Percentiles rank a stretch among this genome's conserved stretches.
phyloP scores from a whole-genome alignment of 2,888 invertebrate species.

The Calliphora vomitoria region DNA sequence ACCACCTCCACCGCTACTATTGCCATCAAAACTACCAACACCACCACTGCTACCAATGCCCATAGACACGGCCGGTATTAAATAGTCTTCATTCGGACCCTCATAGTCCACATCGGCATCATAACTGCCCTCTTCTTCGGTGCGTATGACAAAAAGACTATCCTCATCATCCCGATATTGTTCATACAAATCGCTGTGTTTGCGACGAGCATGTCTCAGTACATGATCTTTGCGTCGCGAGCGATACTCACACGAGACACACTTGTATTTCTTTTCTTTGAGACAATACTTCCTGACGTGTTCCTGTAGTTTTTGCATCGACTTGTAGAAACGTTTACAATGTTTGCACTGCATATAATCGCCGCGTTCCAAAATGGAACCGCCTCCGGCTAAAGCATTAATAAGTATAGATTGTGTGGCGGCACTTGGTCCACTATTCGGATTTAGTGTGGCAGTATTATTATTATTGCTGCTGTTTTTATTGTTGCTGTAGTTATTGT shows the following conservation, averaged over 20 bases:
- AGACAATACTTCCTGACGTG: conserved; percentile 84
- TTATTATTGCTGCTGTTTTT: conserved; percentile 23
- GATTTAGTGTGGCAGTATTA: conserved; percentile 28
- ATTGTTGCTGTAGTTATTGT: conserved; percentile 46
- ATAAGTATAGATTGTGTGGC: conserved; percentile 57
- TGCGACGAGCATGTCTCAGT: conserved; percentile 82
- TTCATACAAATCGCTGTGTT: conserved; percentile 82
- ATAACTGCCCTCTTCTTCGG: conserved; percentile 79
- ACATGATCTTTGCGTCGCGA: conserved; percentile 84
- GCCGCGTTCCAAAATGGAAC: conserved; percentile 76
- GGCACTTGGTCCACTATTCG: conserved; percentile 27
- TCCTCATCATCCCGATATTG: conserved; percentile 80
- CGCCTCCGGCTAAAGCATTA: conserved; percentile 59
- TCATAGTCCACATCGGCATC: conserved; percentile 68
- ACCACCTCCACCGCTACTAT: conserved; percentile 74
- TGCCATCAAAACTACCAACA: conserved; percentile 74
- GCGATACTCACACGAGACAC: conserved; percentile 83
- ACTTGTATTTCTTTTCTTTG: conserved; percentile 84
- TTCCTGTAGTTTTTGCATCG: conserved; percentile 82
- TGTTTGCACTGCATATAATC: conserved; percentile 82
- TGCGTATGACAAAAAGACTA: conserved; percentile 82
- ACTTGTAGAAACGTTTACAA: conserved; percentile 83
- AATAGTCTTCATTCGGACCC: conserved; percentile 63
- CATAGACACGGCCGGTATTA: conserved; percentile 69
- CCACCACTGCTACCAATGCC: conserved; percentile 62